Conservation (phyloP, 2,888 invertebrate species). For the Amphiduros pacificus region DNA sequence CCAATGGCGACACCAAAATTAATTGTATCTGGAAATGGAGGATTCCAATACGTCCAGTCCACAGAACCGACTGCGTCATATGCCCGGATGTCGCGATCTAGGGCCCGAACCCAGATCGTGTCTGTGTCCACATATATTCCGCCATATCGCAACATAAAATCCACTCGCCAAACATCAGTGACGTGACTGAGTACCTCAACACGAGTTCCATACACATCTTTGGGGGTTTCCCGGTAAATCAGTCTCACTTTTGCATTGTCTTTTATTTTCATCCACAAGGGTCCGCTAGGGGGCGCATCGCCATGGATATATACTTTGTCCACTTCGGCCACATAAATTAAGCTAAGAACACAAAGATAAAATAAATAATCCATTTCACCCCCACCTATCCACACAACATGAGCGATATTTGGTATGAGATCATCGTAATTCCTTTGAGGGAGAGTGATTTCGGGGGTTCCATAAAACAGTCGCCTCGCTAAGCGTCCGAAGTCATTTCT, state of each 20-base stretch:
- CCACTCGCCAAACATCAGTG: constrained; percentile 53
- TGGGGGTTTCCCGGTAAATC: constrained; percentile 30
- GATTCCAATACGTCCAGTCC: constrained; percentile 48
- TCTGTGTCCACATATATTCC: constrained; percentile 57
- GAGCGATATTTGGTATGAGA: constrained; percentile 50
- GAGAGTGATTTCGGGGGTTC: constrained; percentile 27
- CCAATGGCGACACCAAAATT: constrained; percentile 46
- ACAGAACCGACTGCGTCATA: constrained; percentile 48
- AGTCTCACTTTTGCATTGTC: constrained; percentile 32
- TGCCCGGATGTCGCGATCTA: constrained; percentile 30
- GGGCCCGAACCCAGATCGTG: constrained; percentile 42
- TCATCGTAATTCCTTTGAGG: constrained; percentile 26
- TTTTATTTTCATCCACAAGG: constrained; percentile 40
- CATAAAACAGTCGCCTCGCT: constrained; percentile 39
- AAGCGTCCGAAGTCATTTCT: constrained; percentile 34
- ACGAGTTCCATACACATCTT: constrained; percentile 32
- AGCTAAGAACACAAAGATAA: constrained; percentile 49
- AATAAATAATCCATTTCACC: constrained; percentile 48
- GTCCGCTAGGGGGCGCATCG: constrained; percentile 41
- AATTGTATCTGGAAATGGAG: constrained; percentile 40
- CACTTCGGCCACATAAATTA: constrained; percentile 40
- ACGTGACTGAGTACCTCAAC: constrained; percentile 46
- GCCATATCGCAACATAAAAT: constrained; percentile 52
- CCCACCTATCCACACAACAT: constrained; percentile 51
- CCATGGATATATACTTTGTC: constrained; percentile 48